Evolutionary conservation across 2,888 invertebrate genomes (phyloP).

Genomic region (Crossocerus cetratus): DNA sequence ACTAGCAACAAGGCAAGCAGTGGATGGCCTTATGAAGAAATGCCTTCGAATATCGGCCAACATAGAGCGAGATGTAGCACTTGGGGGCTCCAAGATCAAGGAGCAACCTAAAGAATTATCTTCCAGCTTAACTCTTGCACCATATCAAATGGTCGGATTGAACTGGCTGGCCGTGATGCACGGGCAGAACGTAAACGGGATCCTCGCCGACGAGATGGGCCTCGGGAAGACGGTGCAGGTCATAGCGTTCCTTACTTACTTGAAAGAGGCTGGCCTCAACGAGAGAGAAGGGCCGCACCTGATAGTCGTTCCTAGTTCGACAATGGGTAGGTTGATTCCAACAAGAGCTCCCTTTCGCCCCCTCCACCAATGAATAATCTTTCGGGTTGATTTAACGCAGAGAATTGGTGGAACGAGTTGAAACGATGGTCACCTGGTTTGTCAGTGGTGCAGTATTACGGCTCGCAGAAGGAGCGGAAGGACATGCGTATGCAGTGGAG

Average conservation of each 20-base stretch:
- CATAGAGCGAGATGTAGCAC: conserved; percentile 88
- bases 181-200: conserved; percentile 93
- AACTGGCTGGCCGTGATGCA: conserved; percentile 96
- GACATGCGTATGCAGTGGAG: conserved; percentile 87
- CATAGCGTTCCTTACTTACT: conserved; percentile 93
- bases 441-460: conserved; percentile 92
- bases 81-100: conserved; percentile 84
- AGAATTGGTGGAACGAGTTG: conserved; percentile 91
- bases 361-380: too few species aligned
- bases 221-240: conserved; percentile 96
- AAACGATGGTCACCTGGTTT: conserved; percentile 88
- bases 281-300: conserved; percentile 87
- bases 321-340: conserved; percentile 83
- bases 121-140: conserved; percentile 84
- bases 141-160: conserved; percentile 92
- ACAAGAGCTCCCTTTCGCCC: too few species aligned
- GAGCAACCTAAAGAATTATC: conserved; percentile 86
- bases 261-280: conserved; percentile 86
- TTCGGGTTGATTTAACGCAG: conserved; percentile 73
- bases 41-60: conserved; percentile 90
- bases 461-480: conserved; percentile 89
- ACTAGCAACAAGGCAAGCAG: conserved; percentile 86
- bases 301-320: conserved; percentile 97
- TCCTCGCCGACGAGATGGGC: conserved; percentile 98
- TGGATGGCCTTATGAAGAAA: conserved; percentile 89